These are phyloP conservation scores for Peromyscus eremicus DNA, from an alignment of 2,797 vertebrate species.

Conservation along the genomic window DNA sequence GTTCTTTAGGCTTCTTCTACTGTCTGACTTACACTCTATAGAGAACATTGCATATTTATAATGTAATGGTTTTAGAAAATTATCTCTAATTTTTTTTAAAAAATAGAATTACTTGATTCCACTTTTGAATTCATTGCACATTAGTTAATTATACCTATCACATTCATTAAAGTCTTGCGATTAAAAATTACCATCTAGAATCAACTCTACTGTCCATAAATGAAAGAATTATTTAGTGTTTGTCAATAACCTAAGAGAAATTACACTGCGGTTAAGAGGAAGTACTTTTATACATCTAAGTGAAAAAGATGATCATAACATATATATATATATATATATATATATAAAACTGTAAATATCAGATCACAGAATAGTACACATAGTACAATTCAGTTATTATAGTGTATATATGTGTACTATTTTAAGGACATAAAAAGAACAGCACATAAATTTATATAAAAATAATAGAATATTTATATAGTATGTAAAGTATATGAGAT, in stretches of 20 bases:
- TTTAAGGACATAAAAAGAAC: not conserved
- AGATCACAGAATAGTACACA: not conserved
- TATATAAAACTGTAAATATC: not conserved
- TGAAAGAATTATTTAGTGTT: not conserved
- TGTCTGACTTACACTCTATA: not conserved
- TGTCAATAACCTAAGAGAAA: not conserved
- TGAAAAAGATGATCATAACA: not conserved
- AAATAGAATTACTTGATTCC: not conserved
- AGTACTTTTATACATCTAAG: constrained; percentile 6
- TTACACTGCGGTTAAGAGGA: not conserved
- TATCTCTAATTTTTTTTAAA: constrained; percentile 46
- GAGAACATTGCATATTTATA: constrained; percentile 57
- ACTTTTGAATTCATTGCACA: not conserved
- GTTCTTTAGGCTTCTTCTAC: not conserved
- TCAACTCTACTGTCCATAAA: not conserved
- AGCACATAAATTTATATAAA: not conserved
- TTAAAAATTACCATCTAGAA: not conserved
- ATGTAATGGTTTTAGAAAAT: constrained; percentile 52
- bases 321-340: not conserved
- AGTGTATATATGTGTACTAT: not conserved
- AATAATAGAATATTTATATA: not conserved
- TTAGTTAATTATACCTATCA: not conserved
- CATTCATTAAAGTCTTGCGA: constrained; percentile 15
- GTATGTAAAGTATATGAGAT: not conserved
- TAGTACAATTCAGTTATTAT: not conserved